phyloP scores from a whole-genome alignment of 2,113 vertebrate species.

The Oryzias javanicus region DNA sequence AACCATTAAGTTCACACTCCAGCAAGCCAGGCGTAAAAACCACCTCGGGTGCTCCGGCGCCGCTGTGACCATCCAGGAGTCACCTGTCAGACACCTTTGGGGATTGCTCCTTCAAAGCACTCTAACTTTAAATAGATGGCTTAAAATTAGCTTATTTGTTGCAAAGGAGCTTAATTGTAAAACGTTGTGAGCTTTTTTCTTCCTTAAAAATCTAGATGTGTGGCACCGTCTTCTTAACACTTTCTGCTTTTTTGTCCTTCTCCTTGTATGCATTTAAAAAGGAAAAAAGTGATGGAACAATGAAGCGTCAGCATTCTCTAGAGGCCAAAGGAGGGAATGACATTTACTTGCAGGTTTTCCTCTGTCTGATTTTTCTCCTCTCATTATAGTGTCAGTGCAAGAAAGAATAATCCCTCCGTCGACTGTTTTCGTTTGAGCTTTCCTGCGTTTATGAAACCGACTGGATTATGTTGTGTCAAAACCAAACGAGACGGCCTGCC shows the following conservation, averaged over 20 bases:
- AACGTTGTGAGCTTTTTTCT: background rate
- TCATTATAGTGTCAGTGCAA: constrained; percentile 20
- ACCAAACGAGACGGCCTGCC: constrained; percentile 6
- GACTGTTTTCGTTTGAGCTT: constrained; percentile 20
- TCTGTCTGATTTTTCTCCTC: constrained; percentile 21
- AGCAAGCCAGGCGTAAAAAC: background rate
- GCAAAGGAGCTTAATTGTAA: background rate
- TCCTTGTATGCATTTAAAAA: background rate
- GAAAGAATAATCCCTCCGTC: constrained; percentile 22
- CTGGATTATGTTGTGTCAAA: background rate
- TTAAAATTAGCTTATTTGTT: background rate
- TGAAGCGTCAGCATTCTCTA: constrained; percentile 70
- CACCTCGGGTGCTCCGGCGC: background rate
- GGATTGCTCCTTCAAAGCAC: background rate
- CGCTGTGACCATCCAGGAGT: constrained; percentile 2
- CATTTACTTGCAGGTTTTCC: constrained; percentile 32
- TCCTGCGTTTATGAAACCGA: constrained; percentile 1
- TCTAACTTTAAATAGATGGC: too few species aligned
- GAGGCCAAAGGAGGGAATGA: constrained; percentile 45
- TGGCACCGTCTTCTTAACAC: constrained; percentile 33
- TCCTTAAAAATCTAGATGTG: constrained; percentile 16
- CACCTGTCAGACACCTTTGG: constrained; percentile 4
- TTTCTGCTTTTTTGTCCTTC: background rate
- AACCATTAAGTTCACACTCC: background rate
- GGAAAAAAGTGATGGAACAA: constrained; percentile 16